Conservation (phyloP, 1,140 invertebrate genomes). For the Latrodectus geometricus region DNA sequence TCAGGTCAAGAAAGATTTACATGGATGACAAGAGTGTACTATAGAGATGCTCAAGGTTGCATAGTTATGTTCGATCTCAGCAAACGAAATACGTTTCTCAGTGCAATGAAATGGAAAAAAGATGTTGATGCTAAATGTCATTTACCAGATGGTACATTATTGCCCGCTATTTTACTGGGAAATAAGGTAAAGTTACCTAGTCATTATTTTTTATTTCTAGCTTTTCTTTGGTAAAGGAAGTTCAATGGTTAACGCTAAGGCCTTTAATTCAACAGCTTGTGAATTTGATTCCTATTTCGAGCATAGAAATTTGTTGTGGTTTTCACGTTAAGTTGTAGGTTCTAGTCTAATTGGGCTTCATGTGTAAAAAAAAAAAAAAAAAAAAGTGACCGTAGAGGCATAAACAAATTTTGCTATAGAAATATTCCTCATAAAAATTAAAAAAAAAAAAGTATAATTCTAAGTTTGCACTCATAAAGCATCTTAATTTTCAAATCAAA, state of each 20-base stretch:
- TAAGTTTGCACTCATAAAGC: too few species aligned
- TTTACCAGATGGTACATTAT: conserved; percentile 71
- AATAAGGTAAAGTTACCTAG: conserved; percentile 72
- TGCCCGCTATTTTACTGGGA: conserved; percentile 75
- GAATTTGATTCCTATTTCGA: too few species aligned
- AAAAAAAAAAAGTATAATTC: too few species aligned
- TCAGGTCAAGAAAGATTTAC: conserved; percentile 75
- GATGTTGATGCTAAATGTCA: conserved; percentile 75
- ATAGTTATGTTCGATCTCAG: conserved; percentile 76
- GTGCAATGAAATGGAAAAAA: conserved; percentile 75
- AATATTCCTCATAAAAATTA: too few species aligned
- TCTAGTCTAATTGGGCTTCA: too few species aligned
- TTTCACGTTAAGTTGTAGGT: too few species aligned
- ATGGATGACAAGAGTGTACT: conserved; percentile 77
- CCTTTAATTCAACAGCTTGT: too few species aligned
- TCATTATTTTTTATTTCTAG: conserved; percentile 17
- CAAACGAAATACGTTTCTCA: conserved; percentile 73
- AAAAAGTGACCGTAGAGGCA: too few species aligned
- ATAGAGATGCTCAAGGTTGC: conserved; percentile 76
- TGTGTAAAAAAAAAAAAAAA: too few species aligned
- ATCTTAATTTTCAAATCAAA: too few species aligned
- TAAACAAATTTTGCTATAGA: too few species aligned
- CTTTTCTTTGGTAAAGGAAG: background rate
- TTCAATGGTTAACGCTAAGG: background rate
- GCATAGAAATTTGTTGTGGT: too few species aligned